Evolutionary conservation across 2,888 invertebrate genomes (phyloP).

Genomic region (Amiota communis): DNA sequence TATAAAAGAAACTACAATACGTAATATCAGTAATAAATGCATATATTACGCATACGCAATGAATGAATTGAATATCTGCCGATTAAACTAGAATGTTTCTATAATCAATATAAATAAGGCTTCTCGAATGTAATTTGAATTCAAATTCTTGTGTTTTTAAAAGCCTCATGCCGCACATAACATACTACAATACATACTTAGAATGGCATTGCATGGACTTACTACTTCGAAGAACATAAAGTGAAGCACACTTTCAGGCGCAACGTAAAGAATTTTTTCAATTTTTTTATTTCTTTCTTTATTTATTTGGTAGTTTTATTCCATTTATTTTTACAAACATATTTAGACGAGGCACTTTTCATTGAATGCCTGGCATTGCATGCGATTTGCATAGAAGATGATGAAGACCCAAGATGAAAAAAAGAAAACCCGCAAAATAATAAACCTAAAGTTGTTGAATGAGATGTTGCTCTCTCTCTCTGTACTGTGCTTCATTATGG

Average conservation of each 20-base stretch:
- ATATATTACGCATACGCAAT: constrained; percentile 50
- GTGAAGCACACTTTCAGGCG: constrained; percentile 40
- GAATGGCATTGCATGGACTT: no score
- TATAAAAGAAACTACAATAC: constrained; percentile 29
- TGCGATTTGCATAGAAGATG: constrained; percentile 60
- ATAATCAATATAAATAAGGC: constrained; percentile 1
- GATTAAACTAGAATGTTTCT: background rate
- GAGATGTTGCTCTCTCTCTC: constrained; percentile 51
- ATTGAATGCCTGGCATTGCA: constrained; percentile 42
- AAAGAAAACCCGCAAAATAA: background rate
- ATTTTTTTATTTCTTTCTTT: constrained; percentile 45
- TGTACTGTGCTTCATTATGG: constrained; percentile 38
- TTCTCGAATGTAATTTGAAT: constrained; percentile 51
- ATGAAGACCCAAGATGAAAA: background rate
- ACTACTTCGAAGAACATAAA: constrained; percentile 34
- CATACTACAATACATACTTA: constrained; percentile 35
- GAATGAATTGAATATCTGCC: background rate
- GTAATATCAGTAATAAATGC: constrained; percentile 31
- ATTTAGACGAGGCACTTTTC: constrained; percentile 12
- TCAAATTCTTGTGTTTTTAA: constrained; percentile 55
- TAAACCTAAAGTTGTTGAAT: constrained; percentile 44
- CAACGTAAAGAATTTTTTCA: constrained; percentile 53
- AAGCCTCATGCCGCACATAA: constrained; percentile 46
- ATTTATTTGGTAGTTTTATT: constrained; percentile 3
- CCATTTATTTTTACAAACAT: constrained; percentile 29